phyloP scores from a whole-genome alignment of 2,888 invertebrate genomes.

The Hypomecis atomaria region DNA sequence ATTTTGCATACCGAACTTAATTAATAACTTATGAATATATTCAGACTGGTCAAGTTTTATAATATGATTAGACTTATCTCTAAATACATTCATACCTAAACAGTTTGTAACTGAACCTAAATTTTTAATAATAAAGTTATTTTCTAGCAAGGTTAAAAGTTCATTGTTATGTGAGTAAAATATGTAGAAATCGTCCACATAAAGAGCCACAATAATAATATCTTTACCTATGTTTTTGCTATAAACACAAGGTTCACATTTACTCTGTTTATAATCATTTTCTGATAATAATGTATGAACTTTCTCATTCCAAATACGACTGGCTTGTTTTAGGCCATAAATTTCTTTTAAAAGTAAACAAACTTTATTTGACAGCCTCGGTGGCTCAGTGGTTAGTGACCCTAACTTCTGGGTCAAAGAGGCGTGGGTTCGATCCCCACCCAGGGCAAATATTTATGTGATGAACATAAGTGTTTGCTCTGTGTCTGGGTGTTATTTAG shows the following conservation, averaged over 20 bases:
- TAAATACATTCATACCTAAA: slow-evolving; percentile 32
- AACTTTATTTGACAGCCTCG: no score
- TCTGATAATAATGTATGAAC: background rate
- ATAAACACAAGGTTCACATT: slow-evolving; percentile 13
- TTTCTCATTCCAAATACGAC: slow-evolving; percentile 29
- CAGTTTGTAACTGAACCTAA: slow-evolving; percentile 30
- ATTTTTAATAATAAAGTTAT: slow-evolving; percentile 12
- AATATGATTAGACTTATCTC: no score
- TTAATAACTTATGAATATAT: no score
- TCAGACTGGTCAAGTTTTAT: no score
- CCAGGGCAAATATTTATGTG: no score
- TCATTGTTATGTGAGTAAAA: slow-evolving; percentile 4
- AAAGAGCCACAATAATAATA: slow-evolving; percentile 11
- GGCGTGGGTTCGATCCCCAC: no score
- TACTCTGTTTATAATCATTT: background rate
- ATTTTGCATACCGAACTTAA: no score
- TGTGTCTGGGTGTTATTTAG: no score
- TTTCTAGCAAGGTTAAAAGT: slow-evolving; percentile 1
- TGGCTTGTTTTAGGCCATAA: slow-evolving; percentile 35
- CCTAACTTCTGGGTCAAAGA: no score
- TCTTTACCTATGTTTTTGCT: background rate
- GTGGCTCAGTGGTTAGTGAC: no score
- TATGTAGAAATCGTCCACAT: slow-evolving; percentile 21
- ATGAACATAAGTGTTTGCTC: no score
- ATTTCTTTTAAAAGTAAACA: slow-evolving; percentile 32